These are phyloP conservation scores for Gymnothorax javanicus DNA, from an alignment of 2,797 vertebrate species.

Conservation along the genomic window DNA sequence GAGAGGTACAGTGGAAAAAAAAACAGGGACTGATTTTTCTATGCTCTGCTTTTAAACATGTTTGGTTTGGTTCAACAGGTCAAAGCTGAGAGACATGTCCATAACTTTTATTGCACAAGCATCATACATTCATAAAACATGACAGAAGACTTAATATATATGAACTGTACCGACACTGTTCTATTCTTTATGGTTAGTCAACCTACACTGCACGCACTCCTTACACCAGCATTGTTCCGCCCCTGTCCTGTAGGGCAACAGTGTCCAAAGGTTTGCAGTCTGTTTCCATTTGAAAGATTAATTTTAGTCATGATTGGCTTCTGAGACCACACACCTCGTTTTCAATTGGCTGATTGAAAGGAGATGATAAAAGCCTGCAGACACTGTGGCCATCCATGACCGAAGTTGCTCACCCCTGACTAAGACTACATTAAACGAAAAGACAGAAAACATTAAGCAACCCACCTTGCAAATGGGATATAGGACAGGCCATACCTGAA, in stretches of 20 bases:
- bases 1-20: background rate
- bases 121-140: background rate
- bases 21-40: background rate
- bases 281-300: too few relatives aligned
- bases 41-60: background rate
- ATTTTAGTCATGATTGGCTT: too few relatives aligned
- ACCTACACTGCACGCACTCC: background rate
- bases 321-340: background rate
- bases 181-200: conserved; percentile 28
- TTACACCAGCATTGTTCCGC: background rate
- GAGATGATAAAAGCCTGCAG: too few relatives aligned
- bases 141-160: background rate
- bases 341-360: too few relatives aligned
- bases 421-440: background rate
- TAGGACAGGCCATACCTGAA: conserved; percentile 92
- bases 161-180: background rate
- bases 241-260: too few relatives aligned
- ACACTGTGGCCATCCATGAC: too few relatives aligned
- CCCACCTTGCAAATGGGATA: conserved; percentile 90
- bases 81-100: background rate
- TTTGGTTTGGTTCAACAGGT: background rate
- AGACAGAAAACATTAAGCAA: conserved; percentile 14
- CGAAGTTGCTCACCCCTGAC: too few relatives aligned
- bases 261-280: too few relatives aligned
- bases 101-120: background rate